Base-by-base conservation (phyloP, 2,888 invertebrate genomes). In the Mycalesis mineus region DNA sequence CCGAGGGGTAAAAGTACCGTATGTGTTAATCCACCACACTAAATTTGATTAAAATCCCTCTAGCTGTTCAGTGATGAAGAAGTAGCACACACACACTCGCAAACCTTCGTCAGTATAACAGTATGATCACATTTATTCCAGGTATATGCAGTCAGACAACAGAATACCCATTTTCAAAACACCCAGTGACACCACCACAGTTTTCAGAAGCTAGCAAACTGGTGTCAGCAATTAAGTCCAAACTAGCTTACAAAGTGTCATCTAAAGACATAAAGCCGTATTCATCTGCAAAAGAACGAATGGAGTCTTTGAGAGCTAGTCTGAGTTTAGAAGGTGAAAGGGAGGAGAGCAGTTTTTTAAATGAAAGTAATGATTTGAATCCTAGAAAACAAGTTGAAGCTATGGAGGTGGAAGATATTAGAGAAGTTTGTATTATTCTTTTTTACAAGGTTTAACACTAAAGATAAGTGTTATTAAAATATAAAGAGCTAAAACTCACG, bases 131-230 rank as follows among this genome's bases (percentile, higher is more conserved):
- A n/a, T n/a, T n/a, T n/a, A 22, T 22, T 22, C 22, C 14, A 47
- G 47, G 47, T 1, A 89, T 89, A 57, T 81, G 77, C 54, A 86
- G 77, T 68, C 85, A 87, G 63, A 82, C 74, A n/a, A 75, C 82
- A 0, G 88, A 88, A 48, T 88, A 88, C 63, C 82, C 87, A 0
- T 82, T 78, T 42, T 81, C 81, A 66, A 88, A 87, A 63, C 88
- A 88, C 65, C 88, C 88, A 0, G 75, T 81, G 0, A 89, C 88
- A 0, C 89, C 89, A 0, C 89, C 89, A 8, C 89, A 89, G 69
- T 89, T 88, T 66, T 86, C 83, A 0, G 84, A 88, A 71, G 89
- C 89, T 1, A 88, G 78, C 58, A 85, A 88, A 67, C 70, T 89
- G 28, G 76, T 89, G 28, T 85, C 86, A 0, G 87, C 88, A 1